Conservation (phyloP, 2,888 invertebrate species). For the Coremacera marginata region DNA sequence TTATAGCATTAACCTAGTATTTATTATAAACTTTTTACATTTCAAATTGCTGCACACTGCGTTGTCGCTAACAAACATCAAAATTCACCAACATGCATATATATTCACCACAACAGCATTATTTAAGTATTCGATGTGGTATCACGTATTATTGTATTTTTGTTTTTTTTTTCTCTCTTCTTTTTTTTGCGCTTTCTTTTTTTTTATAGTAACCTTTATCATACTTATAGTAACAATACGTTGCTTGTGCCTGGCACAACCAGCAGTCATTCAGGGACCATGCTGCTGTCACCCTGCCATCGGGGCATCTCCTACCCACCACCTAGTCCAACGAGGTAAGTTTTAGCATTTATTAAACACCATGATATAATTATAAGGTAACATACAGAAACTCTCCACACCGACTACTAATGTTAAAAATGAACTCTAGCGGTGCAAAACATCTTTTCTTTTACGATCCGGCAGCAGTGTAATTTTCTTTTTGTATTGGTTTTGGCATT, state of each 20-base stretch:
- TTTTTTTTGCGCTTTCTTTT: conserved; percentile 41
- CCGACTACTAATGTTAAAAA: no score
- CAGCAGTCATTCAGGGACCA: conserved; percentile 67
- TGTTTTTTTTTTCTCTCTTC: conserved; percentile 44
- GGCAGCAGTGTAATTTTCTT: no score
- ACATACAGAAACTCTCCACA: no score
- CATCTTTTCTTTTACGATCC: no score
- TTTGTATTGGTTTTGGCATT: no score
- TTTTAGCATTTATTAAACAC: conserved; percentile 21
- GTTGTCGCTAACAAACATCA: neutral
- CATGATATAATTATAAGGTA: no score
- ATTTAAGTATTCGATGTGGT: neutral
- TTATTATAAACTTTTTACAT: neutral
- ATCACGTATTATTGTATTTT: conserved; percentile 41
- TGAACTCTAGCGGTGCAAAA: no score
- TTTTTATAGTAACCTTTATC: conserved; percentile 65
- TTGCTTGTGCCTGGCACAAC: conserved; percentile 72
- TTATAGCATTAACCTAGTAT: no score
- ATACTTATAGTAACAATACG: conserved; percentile 72
- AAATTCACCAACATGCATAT: neutral
- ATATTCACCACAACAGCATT: neutral
- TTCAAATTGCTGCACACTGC: neutral
- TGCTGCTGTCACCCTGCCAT: conserved; percentile 73
- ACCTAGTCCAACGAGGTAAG: conserved; percentile 76
- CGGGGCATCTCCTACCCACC: conserved; percentile 87